phyloP scores from a whole-genome alignment of 2,797 vertebrate genomes.

The Manis crassicaudata region DNA sequence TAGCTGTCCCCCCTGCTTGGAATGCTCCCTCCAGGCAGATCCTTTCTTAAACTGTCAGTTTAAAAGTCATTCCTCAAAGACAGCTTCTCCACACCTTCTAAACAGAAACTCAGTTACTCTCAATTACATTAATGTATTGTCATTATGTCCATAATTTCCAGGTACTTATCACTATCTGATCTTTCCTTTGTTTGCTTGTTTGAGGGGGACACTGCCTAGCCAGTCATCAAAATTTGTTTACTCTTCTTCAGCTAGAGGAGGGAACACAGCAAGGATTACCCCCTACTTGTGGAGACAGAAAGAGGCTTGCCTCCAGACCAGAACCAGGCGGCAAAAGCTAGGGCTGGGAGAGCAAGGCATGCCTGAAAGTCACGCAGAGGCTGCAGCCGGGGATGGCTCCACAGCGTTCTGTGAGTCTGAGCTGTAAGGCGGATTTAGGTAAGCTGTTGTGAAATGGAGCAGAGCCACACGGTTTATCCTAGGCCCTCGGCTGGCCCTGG shows the following conservation, averaged over 20 bases:
- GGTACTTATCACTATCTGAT: background rate
- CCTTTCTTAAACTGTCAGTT: background rate
- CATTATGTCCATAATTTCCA: background rate
- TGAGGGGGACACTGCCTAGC: background rate
- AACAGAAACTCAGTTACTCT: background rate
- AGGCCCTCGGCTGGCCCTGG: background rate
- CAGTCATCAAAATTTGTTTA: background rate
- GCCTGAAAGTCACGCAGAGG: background rate
- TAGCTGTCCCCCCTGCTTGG: too few relatives aligned
- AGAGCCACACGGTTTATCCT: fast-evolving
- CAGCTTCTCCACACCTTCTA: background rate
- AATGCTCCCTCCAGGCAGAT: background rate
- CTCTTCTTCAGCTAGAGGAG: background rate
- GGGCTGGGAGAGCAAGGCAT: background rate
- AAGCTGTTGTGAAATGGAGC: background rate
- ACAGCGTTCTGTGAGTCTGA: fast-evolving
- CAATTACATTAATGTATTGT: background rate
- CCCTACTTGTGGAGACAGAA: background rate
- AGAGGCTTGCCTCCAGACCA: background rate
- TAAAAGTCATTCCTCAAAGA: background rate
- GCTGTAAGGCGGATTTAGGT: background rate
- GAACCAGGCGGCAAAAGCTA: background rate
- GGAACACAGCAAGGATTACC: background rate
- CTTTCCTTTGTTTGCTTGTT: background rate
- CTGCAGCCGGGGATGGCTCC: fast-evolving